Percentiles rank a stretch among this genome's conserved stretches.
Evolutionary conservation across 2,888 invertebrate species (phyloP).

Genomic region (Dilophus febrilis): DNA sequence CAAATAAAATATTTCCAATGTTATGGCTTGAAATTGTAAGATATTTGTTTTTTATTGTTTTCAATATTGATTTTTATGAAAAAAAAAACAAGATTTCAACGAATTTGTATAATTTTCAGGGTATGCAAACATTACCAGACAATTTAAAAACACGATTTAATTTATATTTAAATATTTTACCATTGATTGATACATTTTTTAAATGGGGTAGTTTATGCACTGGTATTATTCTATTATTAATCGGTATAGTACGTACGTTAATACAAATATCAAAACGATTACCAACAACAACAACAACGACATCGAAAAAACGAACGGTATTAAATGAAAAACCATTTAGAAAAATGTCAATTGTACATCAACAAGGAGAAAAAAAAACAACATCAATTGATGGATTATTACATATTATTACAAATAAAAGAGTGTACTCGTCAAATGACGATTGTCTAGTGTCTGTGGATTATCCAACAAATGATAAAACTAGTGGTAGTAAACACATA

Average conservation of each 20-base stretch:
- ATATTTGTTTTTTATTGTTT: conserved; percentile 16
- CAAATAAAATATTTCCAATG: conserved; percentile 57
- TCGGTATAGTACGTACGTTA: conserved; percentile 24
- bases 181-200: conserved; percentile 36
- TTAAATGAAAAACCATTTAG: too few species aligned
- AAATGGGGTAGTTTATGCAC: conserved; percentile 23
- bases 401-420: conserved; percentile 9
- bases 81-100: too few species aligned
- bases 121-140: conserved; percentile 33
- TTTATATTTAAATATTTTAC: conserved; percentile 55
- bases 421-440: conserved; percentile 21
- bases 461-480: too few species aligned
- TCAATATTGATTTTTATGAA: conserved; percentile 1
- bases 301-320: too few species aligned
- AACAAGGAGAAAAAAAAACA: too few species aligned
- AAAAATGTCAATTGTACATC: too few species aligned
- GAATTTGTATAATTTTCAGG: not conserved
- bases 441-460: too few species aligned
- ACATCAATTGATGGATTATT: too few species aligned
- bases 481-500: too few species aligned
- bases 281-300: too few species aligned
- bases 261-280: conserved; percentile 15
- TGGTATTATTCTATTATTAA: conserved; percentile 20
- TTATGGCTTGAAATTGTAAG: conserved; percentile 86
- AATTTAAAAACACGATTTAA: conserved; percentile 44